These are phyloP conservation scores for Erythrolamprus reginae DNA, from an alignment of 2,113 vertebrate species.

Conservation along the genomic window DNA sequence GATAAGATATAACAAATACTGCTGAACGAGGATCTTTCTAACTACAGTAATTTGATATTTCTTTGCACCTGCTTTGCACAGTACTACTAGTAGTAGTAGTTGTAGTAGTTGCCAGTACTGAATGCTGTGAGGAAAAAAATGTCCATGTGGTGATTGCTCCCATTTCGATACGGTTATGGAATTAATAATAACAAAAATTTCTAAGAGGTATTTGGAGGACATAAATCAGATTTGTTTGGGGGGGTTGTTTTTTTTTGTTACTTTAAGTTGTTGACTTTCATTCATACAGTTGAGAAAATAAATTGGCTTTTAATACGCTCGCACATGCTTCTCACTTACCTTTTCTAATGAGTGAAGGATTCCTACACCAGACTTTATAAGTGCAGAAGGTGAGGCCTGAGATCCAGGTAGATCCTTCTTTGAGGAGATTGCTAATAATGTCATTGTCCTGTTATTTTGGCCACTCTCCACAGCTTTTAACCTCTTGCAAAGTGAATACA, in stretches of 20 bases:
- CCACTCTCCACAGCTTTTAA: not conserved
- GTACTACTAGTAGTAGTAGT: too few species aligned
- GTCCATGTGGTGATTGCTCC: not conserved
- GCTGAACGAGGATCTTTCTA: not conserved
- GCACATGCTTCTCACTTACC: not conserved
- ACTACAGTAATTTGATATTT: not conserved
- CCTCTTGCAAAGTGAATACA: not conserved
- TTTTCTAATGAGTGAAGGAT: not conserved
- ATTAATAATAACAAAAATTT: not conserved
- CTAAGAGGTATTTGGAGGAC: not conserved
- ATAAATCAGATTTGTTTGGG: not conserved
- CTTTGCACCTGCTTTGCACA: slow-evolving; percentile 3
- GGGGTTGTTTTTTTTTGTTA: not conserved
- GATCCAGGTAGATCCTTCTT: not conserved
- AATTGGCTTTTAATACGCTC: not conserved
- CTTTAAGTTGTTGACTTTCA: not conserved
- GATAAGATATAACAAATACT: not conserved
- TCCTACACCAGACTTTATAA: not conserved
- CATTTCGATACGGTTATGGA: not conserved
- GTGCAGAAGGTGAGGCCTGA: not conserved
- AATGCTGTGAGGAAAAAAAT: not conserved
- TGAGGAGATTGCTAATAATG: not conserved
- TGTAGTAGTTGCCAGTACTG: not conserved
- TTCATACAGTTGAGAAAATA: too few species aligned
- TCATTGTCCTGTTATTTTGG: not conserved